Conservation (phyloP, 2,797 vertebrate genomes). For the Brachymystax lenok region DNA sequence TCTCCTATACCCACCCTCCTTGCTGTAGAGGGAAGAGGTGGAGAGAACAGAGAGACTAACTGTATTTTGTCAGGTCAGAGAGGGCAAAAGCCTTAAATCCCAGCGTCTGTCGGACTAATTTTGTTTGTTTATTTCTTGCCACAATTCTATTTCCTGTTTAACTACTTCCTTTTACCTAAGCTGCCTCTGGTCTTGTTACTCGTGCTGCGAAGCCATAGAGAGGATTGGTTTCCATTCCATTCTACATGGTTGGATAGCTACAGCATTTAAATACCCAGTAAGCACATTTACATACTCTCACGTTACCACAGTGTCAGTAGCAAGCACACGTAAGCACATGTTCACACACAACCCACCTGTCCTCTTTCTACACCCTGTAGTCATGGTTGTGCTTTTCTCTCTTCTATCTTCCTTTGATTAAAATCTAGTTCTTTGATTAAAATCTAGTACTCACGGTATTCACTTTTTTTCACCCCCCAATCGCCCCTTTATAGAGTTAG, state of each 20-base stretch:
- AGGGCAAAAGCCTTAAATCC: slow-evolving; percentile 35
- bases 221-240: slow-evolving; percentile 37
- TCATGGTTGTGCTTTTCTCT: slow-evolving; percentile 54
- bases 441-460: slow-evolving; percentile 50
- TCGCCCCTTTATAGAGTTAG: slow-evolving; percentile 34
- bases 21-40: slow-evolving; percentile 20
- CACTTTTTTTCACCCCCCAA: slow-evolving; percentile 38
- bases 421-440: slow-evolving; percentile 36
- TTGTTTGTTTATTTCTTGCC: slow-evolving; percentile 25
- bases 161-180: slow-evolving; percentile 4
- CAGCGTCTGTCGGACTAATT: slow-evolving; percentile 29
- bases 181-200: not conserved
- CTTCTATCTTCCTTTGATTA: slow-evolving; percentile 33
- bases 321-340: slow-evolving; percentile 33
- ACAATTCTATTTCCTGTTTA: not conserved
- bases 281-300: slow-evolving; percentile 11
- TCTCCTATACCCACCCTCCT: no score
- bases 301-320: slow-evolving; percentile 23
- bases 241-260: slow-evolving; percentile 28
- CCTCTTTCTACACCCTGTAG: slow-evolving; percentile 57
- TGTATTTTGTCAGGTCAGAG: slow-evolving; percentile 46
- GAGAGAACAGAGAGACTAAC: slow-evolving; percentile 45
- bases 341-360: not conserved
- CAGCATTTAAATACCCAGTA: slow-evolving; percentile 41
- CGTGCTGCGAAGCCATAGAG: slow-evolving; percentile 1